phyloP scores from a whole-genome alignment of 2,888 invertebrate genomes.

The Drosophila greeni region DNA sequence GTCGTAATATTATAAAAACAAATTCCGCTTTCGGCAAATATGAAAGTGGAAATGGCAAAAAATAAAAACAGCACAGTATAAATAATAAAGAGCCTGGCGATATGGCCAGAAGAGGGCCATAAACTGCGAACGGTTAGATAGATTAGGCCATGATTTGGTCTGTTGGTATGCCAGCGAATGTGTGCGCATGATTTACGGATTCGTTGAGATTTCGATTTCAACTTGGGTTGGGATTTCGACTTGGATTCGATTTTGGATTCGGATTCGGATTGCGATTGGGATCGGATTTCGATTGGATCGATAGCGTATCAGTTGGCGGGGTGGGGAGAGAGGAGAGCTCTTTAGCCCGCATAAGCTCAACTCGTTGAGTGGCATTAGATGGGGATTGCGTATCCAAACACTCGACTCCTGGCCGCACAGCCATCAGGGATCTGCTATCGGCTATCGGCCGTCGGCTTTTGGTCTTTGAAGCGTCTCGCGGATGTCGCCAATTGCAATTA shows the following conservation, averaged over 20 bases:
- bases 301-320: slow-evolving; percentile 26
- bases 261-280: slow-evolving; percentile 9
- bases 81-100: slow-evolving; percentile 56
- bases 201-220: slow-evolving; percentile 59
- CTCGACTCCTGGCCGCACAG: slow-evolving; percentile 11
- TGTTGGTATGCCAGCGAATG: slow-evolving; percentile 30
- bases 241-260: slow-evolving; percentile 12
- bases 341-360: slow-evolving; percentile 54
- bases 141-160: slow-evolving; percentile 71
- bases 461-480: slow-evolving; percentile 55
- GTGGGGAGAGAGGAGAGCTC: slow-evolving; percentile 12
- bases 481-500: slow-evolving; percentile 61
- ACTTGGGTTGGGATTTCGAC: slow-evolving; percentile 13
- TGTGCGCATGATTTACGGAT: slow-evolving; percentile 63
- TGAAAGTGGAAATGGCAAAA: slow-evolving; percentile 52
- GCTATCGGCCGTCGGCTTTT: slow-evolving; percentile 43
- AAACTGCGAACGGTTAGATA: slow-evolving; percentile 53
- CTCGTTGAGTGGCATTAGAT: slow-evolving; percentile 67
- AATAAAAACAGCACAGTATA: slow-evolving; percentile 53
- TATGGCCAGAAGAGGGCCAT: slow-evolving; percentile 63
- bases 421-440: slow-evolving; percentile 44
- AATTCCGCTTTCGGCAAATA: slow-evolving; percentile 68
- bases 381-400: slow-evolving; percentile 65
- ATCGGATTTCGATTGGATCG: slow-evolving; percentile 24
- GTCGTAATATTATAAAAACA: slow-evolving; percentile 54